Evolutionary conservation across 1,140 invertebrate genomes (phyloP).

Genomic region (Drosophila sproati): DNA sequence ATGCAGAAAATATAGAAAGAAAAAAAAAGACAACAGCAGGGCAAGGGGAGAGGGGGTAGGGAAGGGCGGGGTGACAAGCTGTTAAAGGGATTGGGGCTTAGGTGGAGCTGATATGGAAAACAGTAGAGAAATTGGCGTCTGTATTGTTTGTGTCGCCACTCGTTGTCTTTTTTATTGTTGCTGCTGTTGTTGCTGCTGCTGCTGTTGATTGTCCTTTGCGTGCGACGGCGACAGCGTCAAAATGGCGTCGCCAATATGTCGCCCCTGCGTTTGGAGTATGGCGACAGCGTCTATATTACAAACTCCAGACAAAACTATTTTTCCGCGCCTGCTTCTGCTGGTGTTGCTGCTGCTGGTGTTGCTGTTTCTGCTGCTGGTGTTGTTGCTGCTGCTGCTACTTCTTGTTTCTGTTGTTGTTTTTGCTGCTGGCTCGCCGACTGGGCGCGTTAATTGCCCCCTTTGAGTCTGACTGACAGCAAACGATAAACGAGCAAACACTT

Average conservation of each 20-base stretch:
- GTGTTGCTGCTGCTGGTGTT: not conserved
- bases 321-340: constrained; percentile 19
- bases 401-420: constrained; percentile 24
- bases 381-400: not conserved
- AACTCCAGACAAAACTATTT: constrained; percentile 41
- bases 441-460: constrained; percentile 80
- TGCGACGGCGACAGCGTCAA: constrained; percentile 63
- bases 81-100: not conserved
- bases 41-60: not conserved
- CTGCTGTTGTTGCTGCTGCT: not conserved
- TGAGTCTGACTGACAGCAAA: constrained; percentile 78
- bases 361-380: not conserved
- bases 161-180: constrained; percentile 23
- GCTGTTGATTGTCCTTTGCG: constrained; percentile 61
- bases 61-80: not conserved
- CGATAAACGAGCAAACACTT: constrained; percentile 81
- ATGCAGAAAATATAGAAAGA: constrained; percentile 29
- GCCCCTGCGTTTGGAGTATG: constrained; percentile 63
- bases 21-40: constrained; percentile 24
- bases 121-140: constrained; percentile 34
- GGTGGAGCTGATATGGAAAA: not conserved
- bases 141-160: constrained; percentile 54
- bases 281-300: constrained; percentile 49
- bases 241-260: constrained; percentile 82
- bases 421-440: constrained; percentile 36